Evolutionary conservation across 2,797 vertebrate species (phyloP).

Genomic region (Sphenopsis melanotis): DNA sequence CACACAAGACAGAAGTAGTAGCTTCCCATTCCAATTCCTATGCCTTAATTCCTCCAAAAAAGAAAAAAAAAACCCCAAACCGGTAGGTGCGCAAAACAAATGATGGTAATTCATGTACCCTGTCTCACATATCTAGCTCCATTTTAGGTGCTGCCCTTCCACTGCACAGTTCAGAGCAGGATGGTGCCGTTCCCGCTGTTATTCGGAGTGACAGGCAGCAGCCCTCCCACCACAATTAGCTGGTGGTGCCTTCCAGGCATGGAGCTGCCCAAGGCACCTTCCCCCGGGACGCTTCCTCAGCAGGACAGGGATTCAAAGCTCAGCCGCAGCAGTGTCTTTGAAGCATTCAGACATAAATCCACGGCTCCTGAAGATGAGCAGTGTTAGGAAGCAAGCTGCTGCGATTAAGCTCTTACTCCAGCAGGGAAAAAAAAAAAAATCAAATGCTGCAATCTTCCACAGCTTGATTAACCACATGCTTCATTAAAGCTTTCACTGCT

Average conservation of each 20-base stretch:
- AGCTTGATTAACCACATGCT: constrained; percentile 24
- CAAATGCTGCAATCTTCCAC: neutral
- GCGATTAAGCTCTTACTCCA: neutral
- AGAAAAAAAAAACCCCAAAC: neutral
- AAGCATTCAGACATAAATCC: neutral
- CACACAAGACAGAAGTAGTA: neutral
- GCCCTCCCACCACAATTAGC: neutral
- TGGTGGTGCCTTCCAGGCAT: neutral
- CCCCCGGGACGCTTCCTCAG: constrained; percentile 6
- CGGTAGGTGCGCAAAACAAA: neutral
- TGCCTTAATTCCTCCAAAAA: neutral
- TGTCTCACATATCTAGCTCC: neutral
- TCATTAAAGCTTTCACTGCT: constrained; percentile 30
- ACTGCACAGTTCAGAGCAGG: neutral
- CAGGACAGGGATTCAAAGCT: constrained; percentile 48
- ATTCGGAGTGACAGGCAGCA: neutral
- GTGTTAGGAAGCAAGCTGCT: neutral
- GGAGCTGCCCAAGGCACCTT: neutral
- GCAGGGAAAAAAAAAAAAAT: neutral
- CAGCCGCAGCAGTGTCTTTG: neutral
- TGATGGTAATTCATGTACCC: neutral
- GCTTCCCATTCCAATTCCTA: neutral
- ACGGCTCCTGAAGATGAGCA: neutral
- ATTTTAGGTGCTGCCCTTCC: neutral
- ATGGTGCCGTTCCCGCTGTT: neutral